Evolutionary conservation across 2,113 vertebrate species (phyloP), one percentile per base, ranked within the genome.

Genomic region (Diglossa brunneiventris): DNA sequence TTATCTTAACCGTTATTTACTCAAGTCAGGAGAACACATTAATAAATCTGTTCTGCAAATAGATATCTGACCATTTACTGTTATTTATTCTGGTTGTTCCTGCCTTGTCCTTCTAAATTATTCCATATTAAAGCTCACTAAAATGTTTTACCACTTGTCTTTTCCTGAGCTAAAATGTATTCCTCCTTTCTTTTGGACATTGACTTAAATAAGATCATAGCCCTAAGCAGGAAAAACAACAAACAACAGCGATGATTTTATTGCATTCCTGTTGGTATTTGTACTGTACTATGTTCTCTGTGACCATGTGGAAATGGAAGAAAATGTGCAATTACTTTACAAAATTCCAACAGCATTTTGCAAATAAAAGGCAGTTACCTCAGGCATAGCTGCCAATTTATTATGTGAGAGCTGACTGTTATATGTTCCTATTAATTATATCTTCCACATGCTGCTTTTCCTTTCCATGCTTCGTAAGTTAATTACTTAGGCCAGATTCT

Each of bases 341-440:
- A 83, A 94, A 91, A 75, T 75, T 93, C 92, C 90, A 92, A 88
- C 83, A 81, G 46, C 84, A 93, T 91, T 96, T 92, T 93, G 49
- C 64, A 90, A 97, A 97, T 95, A 96, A 96, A 96, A 95, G 90
- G 93, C 92, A 93, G 83, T 93, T 96, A 97, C 95, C 88, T 94
- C 94, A 89, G 94, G 64, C 94, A 87, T 63, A 93, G 73, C 90
- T 96, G 85, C 93, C 93, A 94, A 89, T 94, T 96, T 95, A 94
- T 96, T 95, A 96, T 76, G 85, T 83, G 95, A 83, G 83, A 95
- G 53, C 73, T 80, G 93, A 96, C 86, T 92, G 88, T 94, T 95
- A 81, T 61, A 56, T 81, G 79, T 93, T 96, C 83, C 88, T 85
- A 92, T 94, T 96, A 96, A 96, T 94, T 96, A 96, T 55, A 84